Percentiles rank a stretch among this genome's conserved stretches.
These are phyloP conservation scores for Bedellia somnulentella DNA, from an alignment of 2,888 invertebrate genomes.

Conservation along the genomic window DNA sequence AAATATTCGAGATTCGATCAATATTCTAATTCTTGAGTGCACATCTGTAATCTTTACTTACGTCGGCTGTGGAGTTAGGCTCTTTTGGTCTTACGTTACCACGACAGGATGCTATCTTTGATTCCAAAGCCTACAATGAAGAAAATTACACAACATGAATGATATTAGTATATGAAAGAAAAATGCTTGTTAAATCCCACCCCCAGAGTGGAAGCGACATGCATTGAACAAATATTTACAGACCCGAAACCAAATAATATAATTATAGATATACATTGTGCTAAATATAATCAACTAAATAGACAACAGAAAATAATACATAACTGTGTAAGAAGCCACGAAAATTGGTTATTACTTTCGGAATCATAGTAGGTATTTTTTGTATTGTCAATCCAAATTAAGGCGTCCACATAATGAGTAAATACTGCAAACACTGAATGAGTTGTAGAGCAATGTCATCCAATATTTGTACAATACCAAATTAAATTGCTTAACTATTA, in stretches of 20 bases:
- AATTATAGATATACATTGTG: not conserved
- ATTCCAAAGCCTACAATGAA: slow-evolving; percentile 69
- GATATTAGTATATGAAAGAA: slow-evolving; percentile 44
- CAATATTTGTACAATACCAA: too few species aligned
- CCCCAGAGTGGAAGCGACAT: slow-evolving; percentile 14
- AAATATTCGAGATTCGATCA: too few species aligned
- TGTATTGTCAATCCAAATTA: too few species aligned
- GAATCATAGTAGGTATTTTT: too few species aligned
- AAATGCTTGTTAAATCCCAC: slow-evolving; percentile 20
- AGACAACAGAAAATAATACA: too few species aligned
- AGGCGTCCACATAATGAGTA: too few species aligned
- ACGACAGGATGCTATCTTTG: slow-evolving; percentile 68
- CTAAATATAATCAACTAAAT: not conserved
- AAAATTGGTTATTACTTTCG: too few species aligned
- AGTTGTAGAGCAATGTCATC: too few species aligned
- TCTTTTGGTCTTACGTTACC: slow-evolving; percentile 60
- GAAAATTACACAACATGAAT: slow-evolving; percentile 53
- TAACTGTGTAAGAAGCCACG: too few species aligned
- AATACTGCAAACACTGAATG: too few species aligned
- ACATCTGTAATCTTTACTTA: slow-evolving; percentile 61
- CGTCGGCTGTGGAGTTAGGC: slow-evolving; percentile 49
- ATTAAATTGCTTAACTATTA: too few species aligned
- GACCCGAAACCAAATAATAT: not conserved
- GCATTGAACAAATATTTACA: slow-evolving; percentile 1
- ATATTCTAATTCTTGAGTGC: slow-evolving; percentile 56